Conservation (phyloP, 1,140 invertebrate species). For the Apis laboriosa region DNA sequence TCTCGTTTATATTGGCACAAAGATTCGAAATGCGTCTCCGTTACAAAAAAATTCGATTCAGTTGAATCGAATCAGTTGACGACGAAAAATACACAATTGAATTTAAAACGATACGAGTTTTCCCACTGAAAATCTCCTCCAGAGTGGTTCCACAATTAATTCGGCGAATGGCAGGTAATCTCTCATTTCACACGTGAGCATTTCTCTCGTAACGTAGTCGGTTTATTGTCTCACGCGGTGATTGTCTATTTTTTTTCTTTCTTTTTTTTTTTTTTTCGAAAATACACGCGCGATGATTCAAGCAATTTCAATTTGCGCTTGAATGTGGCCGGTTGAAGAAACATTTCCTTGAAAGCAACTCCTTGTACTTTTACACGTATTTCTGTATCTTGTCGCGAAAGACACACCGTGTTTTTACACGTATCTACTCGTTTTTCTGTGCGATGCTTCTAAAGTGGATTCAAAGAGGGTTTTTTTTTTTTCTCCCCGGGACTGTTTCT, state of each 20-base stretch:
- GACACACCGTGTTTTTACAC: constrained; percentile 13
- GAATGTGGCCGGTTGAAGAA: not conserved
- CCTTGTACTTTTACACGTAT: constrained; percentile 5
- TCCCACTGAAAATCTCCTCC: too few species aligned
- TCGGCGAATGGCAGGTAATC: too few species aligned
- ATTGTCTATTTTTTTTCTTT: not conserved
- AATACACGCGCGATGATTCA: not conserved
- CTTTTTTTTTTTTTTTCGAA: not conserved
- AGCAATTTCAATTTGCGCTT: constrained; percentile 21
- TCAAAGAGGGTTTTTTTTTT: constrained; percentile 13
- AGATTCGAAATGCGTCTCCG: too few species aligned
- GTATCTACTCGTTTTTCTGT: not conserved
- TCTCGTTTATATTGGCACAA: too few species aligned
- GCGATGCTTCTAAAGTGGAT: constrained; percentile 16
- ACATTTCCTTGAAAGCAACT: constrained; percentile 8
- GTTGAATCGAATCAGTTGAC: too few species aligned
- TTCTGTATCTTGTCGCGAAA: not conserved
- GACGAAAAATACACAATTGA: too few species aligned
- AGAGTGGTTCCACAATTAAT: too few species aligned
- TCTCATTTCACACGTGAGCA: too few species aligned
- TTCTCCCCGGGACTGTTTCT: constrained; percentile 16
- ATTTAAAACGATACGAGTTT: too few species aligned
- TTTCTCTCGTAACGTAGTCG: too few species aligned
- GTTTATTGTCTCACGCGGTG: not conserved
- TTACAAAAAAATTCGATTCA: too few species aligned